These are phyloP conservation scores for Diprion similis DNA, from an alignment of 1,140 invertebrate genomes.

Conservation along the genomic window DNA sequence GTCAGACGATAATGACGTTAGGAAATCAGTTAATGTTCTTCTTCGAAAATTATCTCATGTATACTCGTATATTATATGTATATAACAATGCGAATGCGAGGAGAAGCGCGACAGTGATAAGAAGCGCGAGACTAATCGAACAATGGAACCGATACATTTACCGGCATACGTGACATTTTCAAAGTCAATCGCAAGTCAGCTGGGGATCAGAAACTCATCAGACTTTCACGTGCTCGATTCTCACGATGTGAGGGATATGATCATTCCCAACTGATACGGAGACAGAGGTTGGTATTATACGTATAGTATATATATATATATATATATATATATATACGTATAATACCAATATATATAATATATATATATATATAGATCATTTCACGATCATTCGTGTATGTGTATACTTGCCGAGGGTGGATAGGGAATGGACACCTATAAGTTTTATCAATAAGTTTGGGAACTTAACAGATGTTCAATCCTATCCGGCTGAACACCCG, in stretches of 20 bases:
- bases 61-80: too few species aligned
- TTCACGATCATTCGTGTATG: too few species aligned
- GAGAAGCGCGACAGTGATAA: background rate
- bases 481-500: background rate
- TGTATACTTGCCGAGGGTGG: background rate
- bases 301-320: too few species aligned
- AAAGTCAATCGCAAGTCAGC: background rate
- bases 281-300: too few species aligned
- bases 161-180: background rate
- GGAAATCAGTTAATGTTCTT: constrained; percentile 24
- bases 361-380: background rate
- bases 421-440: constrained; percentile 11
- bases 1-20: constrained; percentile 35
- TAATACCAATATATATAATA: too few species aligned
- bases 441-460: constrained; percentile 29
- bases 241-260: background rate
- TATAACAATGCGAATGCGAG: constrained; percentile 6
- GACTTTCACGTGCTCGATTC: constrained; percentile 15
- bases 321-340: too few species aligned
- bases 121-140: background rate
- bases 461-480: constrained; percentile 25
- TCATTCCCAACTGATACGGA: too few species aligned
- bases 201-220: background rate
- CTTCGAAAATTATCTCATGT: constrained; percentile 16
- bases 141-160: background rate